These are phyloP conservation scores for Heliornis fulica DNA, from an alignment of 2,113 vertebrate species.

Conservation along the genomic window DNA sequence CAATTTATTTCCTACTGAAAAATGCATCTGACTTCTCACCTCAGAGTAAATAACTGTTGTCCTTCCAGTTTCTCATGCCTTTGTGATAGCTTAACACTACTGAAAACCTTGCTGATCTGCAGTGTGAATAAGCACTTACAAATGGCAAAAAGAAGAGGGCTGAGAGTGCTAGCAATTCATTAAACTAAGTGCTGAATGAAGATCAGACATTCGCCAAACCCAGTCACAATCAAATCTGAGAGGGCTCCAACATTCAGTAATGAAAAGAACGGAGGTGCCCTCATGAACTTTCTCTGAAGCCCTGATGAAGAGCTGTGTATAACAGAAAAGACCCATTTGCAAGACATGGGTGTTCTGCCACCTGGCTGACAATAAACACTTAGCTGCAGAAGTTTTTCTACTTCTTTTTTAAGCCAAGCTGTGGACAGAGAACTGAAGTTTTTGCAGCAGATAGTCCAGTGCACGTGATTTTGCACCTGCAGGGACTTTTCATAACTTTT, in stretches of 20 bases:
- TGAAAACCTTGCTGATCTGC: not conserved
- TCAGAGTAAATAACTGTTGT: not conserved
- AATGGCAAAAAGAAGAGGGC: not conserved
- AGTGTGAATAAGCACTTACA: not conserved
- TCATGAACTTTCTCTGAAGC: not conserved
- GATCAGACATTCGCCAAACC: not conserved
- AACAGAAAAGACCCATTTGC: not conserved
- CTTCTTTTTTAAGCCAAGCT: not conserved
- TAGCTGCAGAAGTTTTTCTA: not conserved
- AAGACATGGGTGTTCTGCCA: not conserved
- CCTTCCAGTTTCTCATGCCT: not conserved
- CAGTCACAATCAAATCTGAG: not conserved
- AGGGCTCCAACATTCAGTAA: not conserved
- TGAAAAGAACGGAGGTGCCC: not conserved
- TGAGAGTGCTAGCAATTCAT: not conserved
- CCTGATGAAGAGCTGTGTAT: not conserved
- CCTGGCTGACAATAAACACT: not conserved
- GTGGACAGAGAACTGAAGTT: not conserved
- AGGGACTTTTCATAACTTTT: not conserved
- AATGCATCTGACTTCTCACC: not conserved
- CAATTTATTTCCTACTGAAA: not conserved
- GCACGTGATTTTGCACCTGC: not conserved
- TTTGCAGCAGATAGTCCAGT: not conserved
- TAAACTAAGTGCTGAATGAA: not conserved
- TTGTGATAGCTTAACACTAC: not conserved